phyloP scores from a whole-genome alignment of 2,888 invertebrate species.

The Argyra leucocephala region DNA sequence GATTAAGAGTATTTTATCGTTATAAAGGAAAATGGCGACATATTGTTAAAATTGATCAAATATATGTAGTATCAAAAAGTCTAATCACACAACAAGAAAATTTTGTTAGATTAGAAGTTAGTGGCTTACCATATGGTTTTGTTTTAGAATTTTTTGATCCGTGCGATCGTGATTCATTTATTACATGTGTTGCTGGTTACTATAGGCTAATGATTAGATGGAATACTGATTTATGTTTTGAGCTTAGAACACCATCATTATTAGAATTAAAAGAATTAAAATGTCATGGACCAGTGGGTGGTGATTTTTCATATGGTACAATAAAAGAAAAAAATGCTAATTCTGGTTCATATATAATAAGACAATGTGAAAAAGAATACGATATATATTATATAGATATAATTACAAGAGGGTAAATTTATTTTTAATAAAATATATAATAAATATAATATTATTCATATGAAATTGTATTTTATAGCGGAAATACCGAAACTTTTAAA shows the following conservation, averaged over 20 bases:
- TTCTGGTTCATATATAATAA: slow-evolving; percentile 69
- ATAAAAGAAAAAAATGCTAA: slow-evolving; percentile 67
- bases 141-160: slow-evolving; percentile 35
- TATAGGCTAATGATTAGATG: slow-evolving; percentile 78
- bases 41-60: slow-evolving; percentile 70
- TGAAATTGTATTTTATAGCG: background rate
- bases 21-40: slow-evolving; percentile 54
- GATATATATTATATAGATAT: slow-evolving; percentile 74
- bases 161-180: slow-evolving; percentile 59
- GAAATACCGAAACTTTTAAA: slow-evolving; percentile 60
- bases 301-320: slow-evolving; percentile 75
- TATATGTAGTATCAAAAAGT: slow-evolving; percentile 68
- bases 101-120: slow-evolving; percentile 59
- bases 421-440: slow-evolving; percentile 11
- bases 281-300: slow-evolving; percentile 85
- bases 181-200: slow-evolving; percentile 75
- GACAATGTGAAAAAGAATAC: slow-evolving; percentile 73
- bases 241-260: slow-evolving; percentile 70
- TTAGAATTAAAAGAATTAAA: slow-evolving; percentile 60
- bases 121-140: slow-evolving; percentile 45
- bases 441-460: slow-evolving; percentile 4
- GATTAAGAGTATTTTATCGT: slow-evolving; percentile 56
- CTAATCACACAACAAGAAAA: slow-evolving; percentile 44
- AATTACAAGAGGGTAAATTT: slow-evolving; percentile 58
- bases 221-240: slow-evolving; percentile 81